Percentiles rank a stretch among this genome's conserved stretches.
Conservation (phyloP, 2,797 vertebrate genomes). For the Phalanger gymnotis region DNA sequence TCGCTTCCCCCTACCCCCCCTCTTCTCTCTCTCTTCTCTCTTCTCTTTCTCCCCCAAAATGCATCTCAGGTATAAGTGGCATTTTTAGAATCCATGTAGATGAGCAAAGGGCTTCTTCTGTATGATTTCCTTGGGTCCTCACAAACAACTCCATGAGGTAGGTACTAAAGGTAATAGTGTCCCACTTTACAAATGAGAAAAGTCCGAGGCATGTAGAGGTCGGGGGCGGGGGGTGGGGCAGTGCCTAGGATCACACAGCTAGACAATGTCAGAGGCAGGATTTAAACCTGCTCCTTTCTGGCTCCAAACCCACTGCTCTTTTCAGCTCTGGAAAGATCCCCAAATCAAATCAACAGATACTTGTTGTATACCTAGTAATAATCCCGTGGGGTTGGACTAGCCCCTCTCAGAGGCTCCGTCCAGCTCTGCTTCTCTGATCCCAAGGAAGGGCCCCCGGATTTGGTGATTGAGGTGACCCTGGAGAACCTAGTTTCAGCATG, state of each 20-base stretch:
- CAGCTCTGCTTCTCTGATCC: background rate
- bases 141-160: background rate
- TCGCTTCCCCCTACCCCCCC: rapidly evolving
- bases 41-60: background rate
- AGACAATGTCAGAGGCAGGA: background rate
- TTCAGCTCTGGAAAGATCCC: background rate
- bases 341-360: background rate
- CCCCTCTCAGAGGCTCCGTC: background rate
- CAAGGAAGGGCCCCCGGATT: background rate
- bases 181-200: background rate
- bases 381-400: background rate
- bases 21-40: too few relatives aligned
- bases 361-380: background rate
- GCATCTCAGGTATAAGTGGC: background rate
- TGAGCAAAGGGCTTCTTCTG: background rate
- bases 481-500: background rate
- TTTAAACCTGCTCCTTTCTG: background rate
- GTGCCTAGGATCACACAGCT: background rate
- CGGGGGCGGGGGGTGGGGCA: background rate
- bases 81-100: background rate
- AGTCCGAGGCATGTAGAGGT: background rate
- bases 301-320: background rate
- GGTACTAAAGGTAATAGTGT: background rate
- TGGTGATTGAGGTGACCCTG: background rate
- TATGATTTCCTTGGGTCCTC: background rate